phyloP scores from a whole-genome alignment of 2,113 vertebrate species.

The Sylvietta virens region DNA sequence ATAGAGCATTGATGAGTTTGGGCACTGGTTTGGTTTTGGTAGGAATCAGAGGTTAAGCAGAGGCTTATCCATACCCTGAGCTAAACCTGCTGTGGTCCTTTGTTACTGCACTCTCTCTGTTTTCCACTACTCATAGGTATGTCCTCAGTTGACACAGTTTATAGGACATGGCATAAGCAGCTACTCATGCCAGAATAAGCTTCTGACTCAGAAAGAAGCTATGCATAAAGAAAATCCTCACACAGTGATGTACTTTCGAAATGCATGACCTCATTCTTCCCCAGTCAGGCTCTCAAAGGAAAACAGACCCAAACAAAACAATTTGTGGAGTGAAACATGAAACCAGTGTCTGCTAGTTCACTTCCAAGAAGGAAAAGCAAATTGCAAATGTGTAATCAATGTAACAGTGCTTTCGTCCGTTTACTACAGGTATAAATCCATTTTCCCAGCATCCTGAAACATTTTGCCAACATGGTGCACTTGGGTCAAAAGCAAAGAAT shows the following conservation, averaged over 20 bases:
- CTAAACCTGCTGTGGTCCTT: neutral
- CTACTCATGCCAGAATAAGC: slow-evolving; percentile 29
- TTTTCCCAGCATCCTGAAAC: neutral
- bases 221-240: slow-evolving; percentile 50
- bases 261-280: slow-evolving; percentile 43
- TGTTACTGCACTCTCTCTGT: neutral
- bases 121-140: neutral
- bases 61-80: neutral
- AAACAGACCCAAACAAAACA: slow-evolving; percentile 49
- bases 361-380: slow-evolving; percentile 6
- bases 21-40: neutral
- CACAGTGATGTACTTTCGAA: slow-evolving; percentile 47
- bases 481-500: neutral
- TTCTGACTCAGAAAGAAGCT: slow-evolving; percentile 46
- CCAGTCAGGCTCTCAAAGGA: neutral
- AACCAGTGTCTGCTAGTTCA: neutral
- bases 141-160: slow-evolving; percentile 54
- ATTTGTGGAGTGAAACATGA: neutral
- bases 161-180: slow-evolving; percentile 28
- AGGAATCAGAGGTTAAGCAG: neutral
- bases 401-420: neutral
- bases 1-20: neutral
- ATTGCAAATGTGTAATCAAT: neutral
- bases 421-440: slow-evolving; percentile 10
- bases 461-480: neutral